A percentile compares a stretch with the other conserved stretches of the same genome.
phyloP scores from a whole-genome alignment of 1,140 invertebrate species.

The Rhopalosiphum padi region DNA sequence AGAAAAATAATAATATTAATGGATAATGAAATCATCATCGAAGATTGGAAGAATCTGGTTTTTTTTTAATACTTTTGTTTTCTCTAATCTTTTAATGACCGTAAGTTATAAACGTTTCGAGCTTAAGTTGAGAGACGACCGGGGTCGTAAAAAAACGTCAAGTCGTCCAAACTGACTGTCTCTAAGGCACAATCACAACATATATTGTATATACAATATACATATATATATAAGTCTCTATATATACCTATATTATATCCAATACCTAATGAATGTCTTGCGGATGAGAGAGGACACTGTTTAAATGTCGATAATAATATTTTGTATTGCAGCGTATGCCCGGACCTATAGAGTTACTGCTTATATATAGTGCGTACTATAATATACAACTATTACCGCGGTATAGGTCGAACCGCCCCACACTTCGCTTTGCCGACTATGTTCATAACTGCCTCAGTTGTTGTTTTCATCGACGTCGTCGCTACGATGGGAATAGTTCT shows the following conservation, averaged over 20 bases:
- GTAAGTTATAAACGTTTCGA: not conserved
- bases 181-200: not conserved
- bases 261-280: not conserved
- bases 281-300: not conserved
- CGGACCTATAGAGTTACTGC: not conserved
- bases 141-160: not conserved
- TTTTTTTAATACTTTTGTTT: not conserved
- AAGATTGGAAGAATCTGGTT: not conserved
- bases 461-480: not conserved
- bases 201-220: not conserved
- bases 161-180: not conserved
- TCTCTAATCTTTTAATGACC: not conserved
- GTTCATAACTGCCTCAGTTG: not conserved
- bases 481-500: not conserved
- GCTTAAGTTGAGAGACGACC: not conserved
- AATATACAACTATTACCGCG: not conserved
- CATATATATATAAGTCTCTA: not conserved
- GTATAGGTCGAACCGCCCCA: not conserved
- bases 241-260: not conserved
- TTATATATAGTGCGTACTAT: not conserved
- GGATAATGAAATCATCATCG: not conserved
- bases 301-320: not conserved
- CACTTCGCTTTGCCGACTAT: not conserved
- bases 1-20: conserved; percentile 3
- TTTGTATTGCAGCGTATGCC: not conserved